phyloP scores from a whole-genome alignment of 2,113 vertebrate species.

The Dasyprocta punctata region DNA sequence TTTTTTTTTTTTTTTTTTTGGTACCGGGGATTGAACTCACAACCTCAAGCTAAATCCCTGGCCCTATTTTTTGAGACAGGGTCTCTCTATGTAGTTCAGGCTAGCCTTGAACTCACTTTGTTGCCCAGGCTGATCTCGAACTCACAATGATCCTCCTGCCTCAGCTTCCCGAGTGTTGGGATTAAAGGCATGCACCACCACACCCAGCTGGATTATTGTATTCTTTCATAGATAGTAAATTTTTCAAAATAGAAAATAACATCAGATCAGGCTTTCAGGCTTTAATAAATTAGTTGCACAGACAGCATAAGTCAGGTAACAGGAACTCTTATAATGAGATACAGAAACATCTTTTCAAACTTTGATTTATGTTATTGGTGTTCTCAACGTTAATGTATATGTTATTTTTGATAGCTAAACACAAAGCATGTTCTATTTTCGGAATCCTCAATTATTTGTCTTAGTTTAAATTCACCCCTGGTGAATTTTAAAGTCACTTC shows the following conservation, averaged over 20 bases:
- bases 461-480: background rate
- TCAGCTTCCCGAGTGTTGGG: too few species aligned
- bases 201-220: background rate
- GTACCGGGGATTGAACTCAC: too few species aligned
- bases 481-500: background rate
- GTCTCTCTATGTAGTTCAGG: too few species aligned
- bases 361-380: background rate
- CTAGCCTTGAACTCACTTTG: too few species aligned
- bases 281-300: background rate
- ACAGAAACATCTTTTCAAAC: background rate
- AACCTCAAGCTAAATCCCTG: too few species aligned
- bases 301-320: background rate
- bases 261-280: background rate
- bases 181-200: too few species aligned
- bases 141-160: too few species aligned
- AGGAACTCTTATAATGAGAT: background rate
- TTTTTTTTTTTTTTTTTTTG: too few species aligned
- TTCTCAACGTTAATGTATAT: background rate
- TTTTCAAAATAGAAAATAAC: background rate
- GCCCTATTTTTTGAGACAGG: too few species aligned
- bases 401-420: background rate
- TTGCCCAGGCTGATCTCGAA: too few species aligned
- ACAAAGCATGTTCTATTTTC: background rate
- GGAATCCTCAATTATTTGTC: background rate
- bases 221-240: background rate